phyloP scores from a whole-genome alignment of 2,113 vertebrate genomes.

The Onychostruthus taczanowskii region DNA sequence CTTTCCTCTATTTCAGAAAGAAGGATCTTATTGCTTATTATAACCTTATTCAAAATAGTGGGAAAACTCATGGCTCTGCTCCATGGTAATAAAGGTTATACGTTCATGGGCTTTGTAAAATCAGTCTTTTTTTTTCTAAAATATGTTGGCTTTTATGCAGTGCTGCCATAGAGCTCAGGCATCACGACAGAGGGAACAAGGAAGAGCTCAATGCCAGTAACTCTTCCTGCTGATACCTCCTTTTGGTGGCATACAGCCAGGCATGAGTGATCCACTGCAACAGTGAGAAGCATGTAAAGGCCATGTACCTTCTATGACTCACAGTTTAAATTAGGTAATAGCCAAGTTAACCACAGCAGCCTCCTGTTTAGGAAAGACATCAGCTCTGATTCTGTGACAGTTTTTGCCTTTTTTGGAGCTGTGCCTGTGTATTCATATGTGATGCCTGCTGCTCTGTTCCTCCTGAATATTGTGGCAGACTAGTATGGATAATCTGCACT shows the following conservation, averaged over 20 bases:
- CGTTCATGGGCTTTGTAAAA: background rate
- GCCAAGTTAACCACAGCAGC: background rate
- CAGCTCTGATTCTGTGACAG: background rate
- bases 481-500: background rate
- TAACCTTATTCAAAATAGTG: background rate
- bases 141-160: rapidly evolving
- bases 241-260: background rate
- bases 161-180: background rate
- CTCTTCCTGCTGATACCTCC: background rate
- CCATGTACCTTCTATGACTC: background rate
- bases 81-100: background rate
- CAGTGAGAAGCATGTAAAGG: background rate
- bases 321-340: background rate
- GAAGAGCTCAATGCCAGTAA: background rate
- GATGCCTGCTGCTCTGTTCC: background rate
- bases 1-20: background rate
- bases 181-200: background rate
- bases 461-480: background rate
- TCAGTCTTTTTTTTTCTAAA: background rate
- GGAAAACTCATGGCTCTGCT: background rate
- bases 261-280: background rate
- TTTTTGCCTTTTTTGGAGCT: background rate
- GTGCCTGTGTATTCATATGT: background rate
- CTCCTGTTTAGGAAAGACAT: background rate
- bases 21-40: background rate